Percentiles rank a stretch among this genome's conserved stretches.
phyloP scores from a whole-genome alignment of 2,113 vertebrate species.

The Rattus rattus region DNA sequence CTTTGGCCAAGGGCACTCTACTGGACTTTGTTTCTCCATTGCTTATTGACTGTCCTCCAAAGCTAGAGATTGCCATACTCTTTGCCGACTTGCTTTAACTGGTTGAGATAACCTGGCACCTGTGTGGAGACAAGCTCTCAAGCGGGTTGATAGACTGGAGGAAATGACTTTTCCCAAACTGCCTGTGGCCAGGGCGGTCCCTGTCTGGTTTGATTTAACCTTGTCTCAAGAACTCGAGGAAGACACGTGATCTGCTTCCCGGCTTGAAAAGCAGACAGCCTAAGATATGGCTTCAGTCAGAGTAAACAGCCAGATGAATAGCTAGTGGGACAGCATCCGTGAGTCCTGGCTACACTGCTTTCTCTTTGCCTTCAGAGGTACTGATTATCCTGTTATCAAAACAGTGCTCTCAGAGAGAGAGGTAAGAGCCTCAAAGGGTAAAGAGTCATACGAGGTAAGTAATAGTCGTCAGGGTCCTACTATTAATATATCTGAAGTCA shows the following conservation, averaged over 20 bases:
- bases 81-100: neutral
- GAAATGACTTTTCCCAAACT: neutral
- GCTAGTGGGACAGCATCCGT: neutral
- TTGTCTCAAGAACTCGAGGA: neutral
- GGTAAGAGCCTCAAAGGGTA: neutral
- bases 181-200: neutral
- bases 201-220: neutral
- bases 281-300: neutral
- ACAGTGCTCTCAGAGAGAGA: neutral
- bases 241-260: neutral
- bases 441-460: neutral
- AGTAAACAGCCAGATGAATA: neutral
- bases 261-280: neutral
- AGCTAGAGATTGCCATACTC: neutral
- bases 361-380: neutral
- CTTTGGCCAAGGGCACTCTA: neutral
- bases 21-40: neutral
- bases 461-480: neutral
- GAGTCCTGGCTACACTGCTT: neutral
- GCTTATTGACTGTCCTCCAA: neutral
- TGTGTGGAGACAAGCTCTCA: neutral
- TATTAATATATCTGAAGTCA: neutral
- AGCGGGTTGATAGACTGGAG: neutral
- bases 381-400: neutral
- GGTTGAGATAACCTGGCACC: constrained; percentile 64